Conservation (phyloP, 2,113 vertebrate genomes). For the Lophura nycthemera region DNA sequence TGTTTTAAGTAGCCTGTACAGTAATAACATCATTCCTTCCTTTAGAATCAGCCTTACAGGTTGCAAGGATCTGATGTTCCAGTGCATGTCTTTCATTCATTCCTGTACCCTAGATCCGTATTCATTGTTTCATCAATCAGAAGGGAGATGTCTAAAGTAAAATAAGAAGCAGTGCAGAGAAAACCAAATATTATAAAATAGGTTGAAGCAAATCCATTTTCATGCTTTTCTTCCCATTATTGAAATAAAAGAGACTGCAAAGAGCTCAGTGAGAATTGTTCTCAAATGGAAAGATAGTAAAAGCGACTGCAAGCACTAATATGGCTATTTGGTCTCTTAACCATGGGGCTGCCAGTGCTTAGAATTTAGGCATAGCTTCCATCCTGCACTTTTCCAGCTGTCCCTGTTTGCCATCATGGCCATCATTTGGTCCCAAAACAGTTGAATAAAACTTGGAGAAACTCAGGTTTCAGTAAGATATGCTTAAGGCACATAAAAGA, state of each 20-base stretch:
- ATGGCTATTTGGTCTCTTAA: not conserved
- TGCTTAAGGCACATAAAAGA: not conserved
- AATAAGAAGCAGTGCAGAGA: not conserved
- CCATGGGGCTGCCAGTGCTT: not conserved
- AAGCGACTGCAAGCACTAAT: not conserved
- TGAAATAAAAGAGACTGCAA: constrained; percentile 29
- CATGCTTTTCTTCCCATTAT: not conserved
- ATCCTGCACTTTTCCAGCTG: not conserved
- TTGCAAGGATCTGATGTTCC: not conserved
- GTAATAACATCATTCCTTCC: not conserved
- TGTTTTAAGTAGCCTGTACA: not conserved
- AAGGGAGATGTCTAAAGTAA: constrained; percentile 2
- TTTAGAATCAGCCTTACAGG: not conserved
- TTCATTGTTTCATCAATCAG: not conserved
- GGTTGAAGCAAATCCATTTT: constrained; percentile 46
- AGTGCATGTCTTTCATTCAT: not conserved
- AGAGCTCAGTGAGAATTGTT: constrained; percentile 5
- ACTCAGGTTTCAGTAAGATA: not conserved
- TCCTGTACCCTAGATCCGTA: not conserved
- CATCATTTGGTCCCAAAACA: not conserved
- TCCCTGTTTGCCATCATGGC: not conserved
- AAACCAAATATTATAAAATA: constrained; percentile 21
- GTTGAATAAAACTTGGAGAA: not conserved
- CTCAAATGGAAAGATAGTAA: not conserved
- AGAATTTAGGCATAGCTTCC: not conserved